Base-by-base conservation (phyloP, 2,113 vertebrate genomes). In the Podarcis raffonei region DNA sequence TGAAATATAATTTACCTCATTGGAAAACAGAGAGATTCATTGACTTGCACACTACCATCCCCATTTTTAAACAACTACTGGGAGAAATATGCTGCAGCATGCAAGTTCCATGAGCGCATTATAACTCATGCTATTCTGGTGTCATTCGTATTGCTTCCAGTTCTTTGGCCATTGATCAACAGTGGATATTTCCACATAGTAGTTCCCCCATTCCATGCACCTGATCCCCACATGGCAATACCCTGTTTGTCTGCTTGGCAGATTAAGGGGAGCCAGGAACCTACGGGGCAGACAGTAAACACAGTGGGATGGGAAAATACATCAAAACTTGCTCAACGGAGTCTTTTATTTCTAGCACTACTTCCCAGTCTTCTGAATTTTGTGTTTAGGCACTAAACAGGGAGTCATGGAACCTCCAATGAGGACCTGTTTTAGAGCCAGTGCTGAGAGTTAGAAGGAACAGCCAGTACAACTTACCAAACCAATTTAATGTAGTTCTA, bases 1-100 rank as follows among this genome's bases (percentile, higher is more conserved):
- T 89, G 93, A 91, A 96, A 92, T 84, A 89, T 90, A 93, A 91
- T 65, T 88, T 94, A 94, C 95, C 93, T 93, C 94, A 91, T 96
- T 79, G 4, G 81, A 75, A 93, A 92, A 84, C 2, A 88, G 86
- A 83, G 82, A 90, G 0, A 0, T 82, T 84, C 90, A 92, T 66
- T 93, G 78, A 88, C 93, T 89, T 15, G 27, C 1, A 0, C 77
- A 4, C 27, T 57, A 1, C 6, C 0, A 0, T 13, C 42, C 12
- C 71, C 77, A 53, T 87, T 93, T 92, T 86, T 90, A 90, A 89
- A 88, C 39, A 2, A 86, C 87, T 59, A 42, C 59, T 79, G 32
- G 68, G 85, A 89, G 94, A 94, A 94, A 94, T 82, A 81, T 80
- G 59, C 53, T 69, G 16, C 39, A 6, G 8, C 82, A 82, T 69